Percentiles rank a stretch among this genome's conserved stretches.
These are phyloP conservation scores for Rhabdophis nuchalis DNA, from an alignment of 2,797 vertebrate species.

Conservation along the genomic window DNA sequence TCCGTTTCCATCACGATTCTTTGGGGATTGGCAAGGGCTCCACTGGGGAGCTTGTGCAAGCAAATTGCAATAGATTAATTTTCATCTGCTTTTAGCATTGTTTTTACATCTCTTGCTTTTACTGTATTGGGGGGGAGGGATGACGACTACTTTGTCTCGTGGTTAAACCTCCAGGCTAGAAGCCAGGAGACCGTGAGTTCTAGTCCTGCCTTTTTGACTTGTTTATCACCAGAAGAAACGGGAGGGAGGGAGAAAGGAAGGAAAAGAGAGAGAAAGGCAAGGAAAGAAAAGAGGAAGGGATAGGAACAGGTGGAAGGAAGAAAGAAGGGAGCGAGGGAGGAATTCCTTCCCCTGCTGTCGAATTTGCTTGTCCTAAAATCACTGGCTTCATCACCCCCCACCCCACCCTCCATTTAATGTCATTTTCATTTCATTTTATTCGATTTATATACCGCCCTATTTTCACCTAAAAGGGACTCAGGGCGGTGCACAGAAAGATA, in stretches of 20 bases:
- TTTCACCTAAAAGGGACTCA: too few species aligned
- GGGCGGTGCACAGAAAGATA: too few species aligned
- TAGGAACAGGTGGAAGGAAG: too few species aligned
- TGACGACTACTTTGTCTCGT: not conserved
- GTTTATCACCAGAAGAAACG: too few species aligned
- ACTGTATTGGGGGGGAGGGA: not conserved
- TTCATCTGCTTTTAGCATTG: not conserved
- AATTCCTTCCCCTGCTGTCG: not conserved
- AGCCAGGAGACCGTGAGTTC: not conserved
- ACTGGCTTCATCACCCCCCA: not conserved
- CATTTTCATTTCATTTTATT: too few species aligned
- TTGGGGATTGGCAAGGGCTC: not conserved
- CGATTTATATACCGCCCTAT: too few species aligned
- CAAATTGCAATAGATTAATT: not conserved
- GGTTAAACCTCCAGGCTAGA: not conserved
- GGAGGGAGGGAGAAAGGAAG: accelerated
- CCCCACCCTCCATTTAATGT: not conserved
- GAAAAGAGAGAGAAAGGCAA: too few species aligned
- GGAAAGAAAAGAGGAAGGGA: too few species aligned
- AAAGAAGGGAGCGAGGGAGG: too few species aligned
- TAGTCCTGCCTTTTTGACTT: too few species aligned
- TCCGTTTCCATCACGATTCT: not conserved
- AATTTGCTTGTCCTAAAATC: not conserved
- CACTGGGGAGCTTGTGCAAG: too few species aligned
- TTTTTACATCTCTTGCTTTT: not conserved